Percentiles rank a stretch among this genome's conserved stretches.
Conservation (phyloP, 2,113 vertebrate species). For the Zapornia atra region DNA sequence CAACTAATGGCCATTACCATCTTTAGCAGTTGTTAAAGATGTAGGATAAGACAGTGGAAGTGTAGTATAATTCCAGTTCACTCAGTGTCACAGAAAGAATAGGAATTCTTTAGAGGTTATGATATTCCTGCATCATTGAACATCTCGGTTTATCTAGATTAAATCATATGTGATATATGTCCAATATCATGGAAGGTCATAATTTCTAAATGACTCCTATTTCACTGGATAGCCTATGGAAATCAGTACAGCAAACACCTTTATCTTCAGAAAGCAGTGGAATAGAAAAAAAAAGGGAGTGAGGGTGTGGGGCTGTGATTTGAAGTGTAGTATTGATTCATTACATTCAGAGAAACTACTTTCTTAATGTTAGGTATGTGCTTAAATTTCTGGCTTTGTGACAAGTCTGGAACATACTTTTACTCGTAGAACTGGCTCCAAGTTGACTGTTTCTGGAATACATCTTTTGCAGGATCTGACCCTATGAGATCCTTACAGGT, state of each 20-base stretch:
- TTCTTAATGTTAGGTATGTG: not conserved
- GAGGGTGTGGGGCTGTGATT: rapidly evolving
- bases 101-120: conserved; percentile 27
- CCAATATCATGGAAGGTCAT: not conserved
- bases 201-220: not conserved
- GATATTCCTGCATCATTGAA: conserved; percentile 37
- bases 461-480: not conserved
- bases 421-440: not conserved
- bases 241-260: not conserved
- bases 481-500: not conserved
- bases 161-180: not conserved
- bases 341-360: not conserved
- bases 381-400: not conserved
- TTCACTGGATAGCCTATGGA: not conserved
- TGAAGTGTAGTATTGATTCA: not conserved
- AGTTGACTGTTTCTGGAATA: not conserved
- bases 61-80: conserved; percentile 16
- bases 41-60: not conserved
- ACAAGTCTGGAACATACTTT: not conserved
- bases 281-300: not conserved
- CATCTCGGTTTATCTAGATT: conserved; percentile 27
- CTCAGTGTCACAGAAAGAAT: conserved; percentile 32
- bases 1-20: not conserved
- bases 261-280: not conserved
- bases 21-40: conserved; percentile 7